A percentile compares a stretch with the other conserved stretches of the same genome.
These are phyloP conservation scores for Microtus agrestis DNA, from an alignment of 2,797 vertebrate genomes.

Conservation along the genomic window DNA sequence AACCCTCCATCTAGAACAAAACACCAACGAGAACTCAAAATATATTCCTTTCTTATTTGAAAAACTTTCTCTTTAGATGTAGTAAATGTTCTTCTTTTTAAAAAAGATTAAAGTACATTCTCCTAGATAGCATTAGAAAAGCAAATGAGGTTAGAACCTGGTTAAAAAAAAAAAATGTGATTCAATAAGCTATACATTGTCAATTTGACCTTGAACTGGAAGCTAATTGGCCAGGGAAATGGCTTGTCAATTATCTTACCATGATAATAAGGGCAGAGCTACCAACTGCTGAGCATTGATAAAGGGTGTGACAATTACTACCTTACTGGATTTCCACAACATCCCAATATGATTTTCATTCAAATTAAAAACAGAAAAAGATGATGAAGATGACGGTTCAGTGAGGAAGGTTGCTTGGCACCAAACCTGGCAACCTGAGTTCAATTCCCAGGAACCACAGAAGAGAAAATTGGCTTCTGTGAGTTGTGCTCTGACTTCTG, in stretches of 20 bases:
- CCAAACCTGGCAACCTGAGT: neutral
- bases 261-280: neutral
- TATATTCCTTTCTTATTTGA: constrained; percentile 21
- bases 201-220: constrained; percentile 18
- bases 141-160: neutral
- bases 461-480: neutral
- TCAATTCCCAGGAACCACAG: neutral
- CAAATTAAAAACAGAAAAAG: neutral
- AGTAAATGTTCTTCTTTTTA: neutral
- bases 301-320: neutral
- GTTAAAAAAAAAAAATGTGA: neutral
- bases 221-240: neutral
- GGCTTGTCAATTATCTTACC: neutral
- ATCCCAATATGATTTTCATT: neutral
- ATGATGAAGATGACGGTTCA: neutral
- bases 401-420: neutral
- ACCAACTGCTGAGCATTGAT: neutral
- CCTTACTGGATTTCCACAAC: neutral
- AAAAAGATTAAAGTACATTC: neutral
- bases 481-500: neutral
- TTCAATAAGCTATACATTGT: neutral
- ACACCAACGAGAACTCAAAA: constrained; percentile 4
- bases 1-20: neutral
- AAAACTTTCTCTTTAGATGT: neutral
- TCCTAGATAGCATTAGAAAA: constrained; percentile 36